Conservation (phyloP, 2,113 vertebrate species). For the Nanorana parkeri region DNA sequence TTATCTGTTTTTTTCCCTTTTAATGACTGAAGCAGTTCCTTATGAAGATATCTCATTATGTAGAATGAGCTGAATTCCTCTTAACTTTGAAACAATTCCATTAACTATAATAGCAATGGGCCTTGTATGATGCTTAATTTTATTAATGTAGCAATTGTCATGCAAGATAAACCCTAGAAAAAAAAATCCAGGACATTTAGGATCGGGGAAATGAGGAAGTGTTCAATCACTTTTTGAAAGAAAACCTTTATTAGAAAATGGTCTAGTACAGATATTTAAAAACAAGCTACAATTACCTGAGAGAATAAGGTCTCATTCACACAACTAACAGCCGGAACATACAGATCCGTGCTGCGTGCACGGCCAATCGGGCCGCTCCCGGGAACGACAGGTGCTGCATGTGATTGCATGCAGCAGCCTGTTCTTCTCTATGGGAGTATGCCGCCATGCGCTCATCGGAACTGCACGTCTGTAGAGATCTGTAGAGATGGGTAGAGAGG, state of each 20-base stretch:
- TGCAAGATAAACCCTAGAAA: conserved; percentile 41
- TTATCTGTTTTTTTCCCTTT: conserved; percentile 19
- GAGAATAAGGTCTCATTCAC: neutral
- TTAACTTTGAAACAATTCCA: conserved; percentile 52
- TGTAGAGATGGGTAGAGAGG: no score
- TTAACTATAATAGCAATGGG: conserved; percentile 49
- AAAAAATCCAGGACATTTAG: conserved; percentile 19
- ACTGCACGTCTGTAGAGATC: no score
- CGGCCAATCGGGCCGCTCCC: no score
- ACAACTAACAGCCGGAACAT: no score
- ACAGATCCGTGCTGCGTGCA: no score
- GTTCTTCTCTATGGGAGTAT: no score
- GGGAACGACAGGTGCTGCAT: no score
- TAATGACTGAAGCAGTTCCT: conserved; percentile 32
- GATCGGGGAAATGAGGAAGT: conserved; percentile 27
- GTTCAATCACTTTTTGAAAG: conserved; percentile 37
- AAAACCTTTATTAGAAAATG: conserved; percentile 34
- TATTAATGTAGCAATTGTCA: conserved; percentile 55
- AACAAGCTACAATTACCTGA: neutral
- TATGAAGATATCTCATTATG: conserved; percentile 42
- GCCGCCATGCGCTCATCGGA: no score
- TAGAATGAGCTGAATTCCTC: conserved; percentile 52
- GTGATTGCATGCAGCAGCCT: no score
- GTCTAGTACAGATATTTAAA: conserved; percentile 18
- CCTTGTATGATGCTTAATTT: conserved; percentile 50